Evolutionary conservation across 2,113 vertebrate species (phyloP).

Genomic region (Copsychus sechellarum): DNA sequence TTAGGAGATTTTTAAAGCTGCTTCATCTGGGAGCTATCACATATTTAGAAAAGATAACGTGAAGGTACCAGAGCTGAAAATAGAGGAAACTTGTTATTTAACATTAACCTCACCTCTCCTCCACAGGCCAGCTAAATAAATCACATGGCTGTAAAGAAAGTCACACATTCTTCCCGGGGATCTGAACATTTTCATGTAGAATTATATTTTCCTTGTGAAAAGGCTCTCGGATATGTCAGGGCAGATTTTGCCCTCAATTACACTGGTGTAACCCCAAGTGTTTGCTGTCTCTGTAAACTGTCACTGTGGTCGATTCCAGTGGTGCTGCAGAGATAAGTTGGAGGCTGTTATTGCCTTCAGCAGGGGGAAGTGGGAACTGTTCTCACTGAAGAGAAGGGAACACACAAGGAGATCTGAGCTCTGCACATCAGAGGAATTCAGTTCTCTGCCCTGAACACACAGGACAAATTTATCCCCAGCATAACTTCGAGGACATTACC

Average conservation of each 20-base stretch:
- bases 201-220: background rate
- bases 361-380: background rate
- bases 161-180: background rate
- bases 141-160: background rate
- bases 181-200: slow-evolving; percentile 9
- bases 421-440: background rate
- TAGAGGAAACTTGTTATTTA: slow-evolving; percentile 33
- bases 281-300: slow-evolving; percentile 13
- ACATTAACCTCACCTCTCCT: slow-evolving; percentile 2
- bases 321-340: background rate
- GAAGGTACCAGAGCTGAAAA: background rate
- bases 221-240: background rate
- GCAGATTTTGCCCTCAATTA: slow-evolving; percentile 46
- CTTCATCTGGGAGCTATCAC: background rate
- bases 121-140: slow-evolving; percentile 5
- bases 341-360: slow-evolving; percentile 25
- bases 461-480: slow-evolving; percentile 19
- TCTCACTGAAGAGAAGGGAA: background rate
- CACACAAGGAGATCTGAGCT: background rate
- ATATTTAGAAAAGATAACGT: background rate
- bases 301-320: background rate
- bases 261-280: background rate
- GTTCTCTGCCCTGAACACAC: background rate
- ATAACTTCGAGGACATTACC: background rate
- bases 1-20: background rate